phyloP scores from a whole-genome alignment of 2,113 vertebrate genomes.

The Procavia capensis region DNA sequence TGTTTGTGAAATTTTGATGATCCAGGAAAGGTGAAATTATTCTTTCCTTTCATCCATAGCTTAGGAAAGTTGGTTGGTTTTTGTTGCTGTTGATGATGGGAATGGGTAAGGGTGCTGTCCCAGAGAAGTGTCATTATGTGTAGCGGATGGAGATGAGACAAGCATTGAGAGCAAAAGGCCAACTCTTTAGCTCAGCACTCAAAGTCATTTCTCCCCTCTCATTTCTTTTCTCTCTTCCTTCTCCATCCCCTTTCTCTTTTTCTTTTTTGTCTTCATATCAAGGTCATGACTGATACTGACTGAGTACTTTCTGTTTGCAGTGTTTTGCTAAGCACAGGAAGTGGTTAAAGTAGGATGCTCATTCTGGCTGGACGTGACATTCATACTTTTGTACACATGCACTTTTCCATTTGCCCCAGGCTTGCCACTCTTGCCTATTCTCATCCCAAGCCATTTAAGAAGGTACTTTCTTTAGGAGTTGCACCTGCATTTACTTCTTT shows the following conservation, averaged over 20 bases:
- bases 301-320: background rate
- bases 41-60: background rate
- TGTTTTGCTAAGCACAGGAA: background rate
- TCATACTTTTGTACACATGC: background rate
- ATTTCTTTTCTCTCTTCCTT: background rate
- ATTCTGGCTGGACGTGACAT: accelerated
- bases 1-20: background rate
- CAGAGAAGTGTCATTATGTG: background rate
- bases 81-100: background rate
- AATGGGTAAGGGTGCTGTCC: background rate
- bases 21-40: background rate
- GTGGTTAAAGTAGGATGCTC: background rate
- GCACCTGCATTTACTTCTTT: accelerated
- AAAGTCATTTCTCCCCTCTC: background rate
- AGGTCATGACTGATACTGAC: background rate
- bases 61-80: background rate
- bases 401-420: background rate
- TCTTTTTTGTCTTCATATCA: background rate
- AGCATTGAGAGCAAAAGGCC: accelerated
- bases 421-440: background rate
- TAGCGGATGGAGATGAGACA: background rate
- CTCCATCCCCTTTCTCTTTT: background rate
- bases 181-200: background rate
- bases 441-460: background rate
- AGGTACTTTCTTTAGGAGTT: background rate